Conservation (phyloP, 2,113 vertebrate genomes). For the Sorex araneus region DNA sequence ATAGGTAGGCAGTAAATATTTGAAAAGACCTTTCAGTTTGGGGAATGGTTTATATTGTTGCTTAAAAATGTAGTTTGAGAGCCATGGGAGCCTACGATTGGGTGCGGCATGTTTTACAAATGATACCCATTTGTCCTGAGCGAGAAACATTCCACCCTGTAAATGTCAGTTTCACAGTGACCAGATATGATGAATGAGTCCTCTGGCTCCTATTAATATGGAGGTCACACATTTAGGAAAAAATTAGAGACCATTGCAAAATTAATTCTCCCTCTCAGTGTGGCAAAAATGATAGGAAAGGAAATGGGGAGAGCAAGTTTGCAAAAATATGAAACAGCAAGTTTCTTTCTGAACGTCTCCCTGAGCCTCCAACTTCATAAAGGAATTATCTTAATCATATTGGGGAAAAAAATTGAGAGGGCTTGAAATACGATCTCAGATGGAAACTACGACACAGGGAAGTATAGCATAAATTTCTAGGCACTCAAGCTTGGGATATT, state of each 20-base stretch:
- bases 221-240: slow-evolving; percentile 79
- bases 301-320: slow-evolving; percentile 70
- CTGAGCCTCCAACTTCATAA: slow-evolving; percentile 85
- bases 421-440: slow-evolving; percentile 88
- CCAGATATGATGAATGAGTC: slow-evolving; percentile 82
- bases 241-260: slow-evolving; percentile 78
- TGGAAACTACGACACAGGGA: slow-evolving; percentile 83
- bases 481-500: slow-evolving; percentile 87
- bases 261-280: slow-evolving; percentile 63
- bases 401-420: slow-evolving; percentile 81
- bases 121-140: slow-evolving; percentile 83
- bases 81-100: slow-evolving; percentile 73
- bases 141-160: slow-evolving; percentile 81
- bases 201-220: slow-evolving; percentile 80
- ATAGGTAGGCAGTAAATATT: slow-evolving; percentile 87
- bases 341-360: slow-evolving; percentile 83
- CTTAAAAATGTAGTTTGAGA: slow-evolving; percentile 86
- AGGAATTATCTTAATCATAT: slow-evolving; percentile 90
- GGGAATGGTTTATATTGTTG: slow-evolving; percentile 85
- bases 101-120: slow-evolving; percentile 83
- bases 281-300: slow-evolving; percentile 60
- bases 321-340: slow-evolving; percentile 84
- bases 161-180: slow-evolving; percentile 85
- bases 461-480: slow-evolving; percentile 88
- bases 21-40: slow-evolving; percentile 85